Percentiles rank a stretch among this genome's conserved stretches.
Evolutionary conservation across 2,797 vertebrate genomes (phyloP).

Genomic region (Champsocephalus esox): DNA sequence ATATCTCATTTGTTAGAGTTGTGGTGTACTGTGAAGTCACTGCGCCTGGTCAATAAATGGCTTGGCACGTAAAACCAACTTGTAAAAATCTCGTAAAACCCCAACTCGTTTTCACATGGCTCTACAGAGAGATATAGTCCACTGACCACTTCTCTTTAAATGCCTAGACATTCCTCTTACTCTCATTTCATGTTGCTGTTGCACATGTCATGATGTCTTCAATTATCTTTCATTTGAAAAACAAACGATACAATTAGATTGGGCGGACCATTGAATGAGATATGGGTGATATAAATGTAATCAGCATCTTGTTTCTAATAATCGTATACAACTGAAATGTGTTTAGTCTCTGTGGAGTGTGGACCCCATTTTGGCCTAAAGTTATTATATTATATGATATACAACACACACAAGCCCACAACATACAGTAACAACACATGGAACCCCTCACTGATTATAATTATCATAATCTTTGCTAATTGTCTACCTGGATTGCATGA

Average conservation of each 20-base stretch:
- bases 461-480: constrained; percentile 77
- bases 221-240: neutral
- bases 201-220: neutral
- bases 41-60: neutral
- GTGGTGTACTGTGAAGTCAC: neutral
- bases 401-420: constrained; percentile 29
- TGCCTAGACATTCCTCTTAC: neutral
- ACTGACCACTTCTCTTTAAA: neutral
- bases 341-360: neutral
- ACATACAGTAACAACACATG: constrained; percentile 28
- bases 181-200: neutral
- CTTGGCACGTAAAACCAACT: neutral
- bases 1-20: neutral
- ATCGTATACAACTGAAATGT: neutral
- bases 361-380: constrained; percentile 30
- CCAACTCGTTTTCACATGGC: neutral
- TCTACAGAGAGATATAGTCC: neutral
- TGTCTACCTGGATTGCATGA: constrained; percentile 66
- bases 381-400: constrained; percentile 34
- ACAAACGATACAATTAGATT: neutral
- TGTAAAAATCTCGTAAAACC: neutral
- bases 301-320: too few relatives aligned
- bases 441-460: constrained; percentile 68
- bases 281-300: neutral
- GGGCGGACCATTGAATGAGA: neutral